Percentiles rank a stretch among this genome's conserved stretches.
Evolutionary conservation across 2,797 vertebrate species (phyloP).

Genomic region (Tauraco hartlaubi): DNA sequence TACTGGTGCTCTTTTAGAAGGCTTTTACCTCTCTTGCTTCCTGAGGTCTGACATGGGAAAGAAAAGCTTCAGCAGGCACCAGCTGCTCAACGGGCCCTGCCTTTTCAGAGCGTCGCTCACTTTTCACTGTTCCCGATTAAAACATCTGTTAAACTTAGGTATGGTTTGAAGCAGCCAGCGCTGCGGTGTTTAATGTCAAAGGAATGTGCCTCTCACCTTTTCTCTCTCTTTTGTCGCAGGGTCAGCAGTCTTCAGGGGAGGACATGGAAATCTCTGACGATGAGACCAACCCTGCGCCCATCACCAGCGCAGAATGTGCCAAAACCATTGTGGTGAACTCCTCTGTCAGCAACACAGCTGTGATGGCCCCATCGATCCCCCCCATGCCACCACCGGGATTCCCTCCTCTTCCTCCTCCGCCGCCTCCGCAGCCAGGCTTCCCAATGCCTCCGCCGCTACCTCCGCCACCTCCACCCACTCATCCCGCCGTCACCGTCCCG

Average conservation of each 20-base stretch:
- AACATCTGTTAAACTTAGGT: conserved; percentile 33
- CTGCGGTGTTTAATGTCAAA: neutral
- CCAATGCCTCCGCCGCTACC: conserved; percentile 85
- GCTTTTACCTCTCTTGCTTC: conserved; percentile 27
- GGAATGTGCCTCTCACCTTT: neutral
- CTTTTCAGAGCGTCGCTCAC: neutral
- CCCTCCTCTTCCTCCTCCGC: conserved; percentile 82
- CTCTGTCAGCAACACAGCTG: conserved; percentile 78
- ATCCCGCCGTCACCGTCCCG: conserved; percentile 84
- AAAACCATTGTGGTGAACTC: conserved; percentile 91
- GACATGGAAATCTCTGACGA: conserved; percentile 99
- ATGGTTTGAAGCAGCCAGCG: neutral
- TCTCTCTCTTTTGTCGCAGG: conserved; percentile 74
- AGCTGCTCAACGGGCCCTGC: neutral
- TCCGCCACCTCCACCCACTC: conserved; percentile 78
- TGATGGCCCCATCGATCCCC: conserved; percentile 85
- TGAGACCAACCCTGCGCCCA: conserved; percentile 92
- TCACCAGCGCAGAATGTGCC: conserved; percentile 88
- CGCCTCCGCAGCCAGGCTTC: conserved; percentile 85
- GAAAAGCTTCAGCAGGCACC: conserved; percentile 47
- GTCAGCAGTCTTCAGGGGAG: conserved; percentile 94
- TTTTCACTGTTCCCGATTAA: conserved; percentile 18
- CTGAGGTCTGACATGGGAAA: conserved; percentile 11
- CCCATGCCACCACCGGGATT: conserved; percentile 87
- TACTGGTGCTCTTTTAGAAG: conserved; percentile 26